Evolutionary conservation across 1,140 invertebrate genomes (phyloP).

Genomic region (Steinernema khuongi): DNA sequence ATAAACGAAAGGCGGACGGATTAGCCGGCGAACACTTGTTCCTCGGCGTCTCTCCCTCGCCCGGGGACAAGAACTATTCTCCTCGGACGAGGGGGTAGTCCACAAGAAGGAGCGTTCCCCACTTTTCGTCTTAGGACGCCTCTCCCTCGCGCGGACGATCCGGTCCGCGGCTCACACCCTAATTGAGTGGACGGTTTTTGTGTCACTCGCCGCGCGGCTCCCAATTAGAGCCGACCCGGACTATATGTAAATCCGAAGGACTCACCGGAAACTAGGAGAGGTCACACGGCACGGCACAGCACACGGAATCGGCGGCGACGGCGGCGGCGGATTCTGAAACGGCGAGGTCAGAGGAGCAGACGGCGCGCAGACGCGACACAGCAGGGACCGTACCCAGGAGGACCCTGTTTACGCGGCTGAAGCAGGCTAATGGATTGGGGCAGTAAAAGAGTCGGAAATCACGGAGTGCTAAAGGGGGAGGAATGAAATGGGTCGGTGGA

Average conservation of each 20-base stretch:
- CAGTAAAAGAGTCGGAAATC: background rate
- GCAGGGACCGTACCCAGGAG: background rate
- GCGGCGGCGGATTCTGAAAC: background rate
- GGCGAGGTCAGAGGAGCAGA: background rate
- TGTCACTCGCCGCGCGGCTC: background rate
- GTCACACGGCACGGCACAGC: slow-evolving; percentile 1
- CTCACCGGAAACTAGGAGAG: slow-evolving; percentile 1
- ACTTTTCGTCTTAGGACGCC: background rate
- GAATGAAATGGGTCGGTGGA: too few species aligned
- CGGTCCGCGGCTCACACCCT: background rate
- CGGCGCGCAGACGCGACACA: background rate
- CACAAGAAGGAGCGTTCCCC: background rate
- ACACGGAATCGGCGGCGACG: slow-evolving; percentile 4
- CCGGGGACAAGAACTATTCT: too few species aligned
- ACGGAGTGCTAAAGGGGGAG: too few species aligned
- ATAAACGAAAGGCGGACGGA: too few species aligned
- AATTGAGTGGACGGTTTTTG: slow-evolving; percentile 4
- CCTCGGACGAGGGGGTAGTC: background rate
- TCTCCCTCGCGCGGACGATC: too few species aligned
- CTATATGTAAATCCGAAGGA: background rate
- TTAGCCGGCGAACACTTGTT: too few species aligned
- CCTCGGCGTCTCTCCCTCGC: too few species aligned
- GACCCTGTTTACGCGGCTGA: background rate
- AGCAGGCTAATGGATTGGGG: background rate
- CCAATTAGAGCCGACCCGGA: background rate